Evolutionary conservation across 2,113 vertebrate species (phyloP).

Genomic region (Calidris pygmaea): DNA sequence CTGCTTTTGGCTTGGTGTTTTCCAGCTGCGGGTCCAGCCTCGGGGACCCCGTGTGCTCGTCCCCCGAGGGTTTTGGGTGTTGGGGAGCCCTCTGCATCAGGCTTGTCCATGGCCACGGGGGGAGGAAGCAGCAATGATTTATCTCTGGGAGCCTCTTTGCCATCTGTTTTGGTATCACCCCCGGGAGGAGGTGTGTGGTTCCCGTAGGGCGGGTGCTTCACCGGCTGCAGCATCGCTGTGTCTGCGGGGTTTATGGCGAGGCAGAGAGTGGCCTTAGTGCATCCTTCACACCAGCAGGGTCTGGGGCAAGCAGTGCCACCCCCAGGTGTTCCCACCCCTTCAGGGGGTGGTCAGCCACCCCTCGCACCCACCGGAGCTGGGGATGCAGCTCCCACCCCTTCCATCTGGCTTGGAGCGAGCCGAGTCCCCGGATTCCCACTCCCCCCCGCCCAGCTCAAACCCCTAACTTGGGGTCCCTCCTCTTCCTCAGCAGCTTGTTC

Average conservation of each 20-base stretch:
- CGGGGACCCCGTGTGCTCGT: fast-evolving
- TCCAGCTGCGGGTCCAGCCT: fast-evolving
- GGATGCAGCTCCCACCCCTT: fast-evolving
- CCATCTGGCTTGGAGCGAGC: not conserved
- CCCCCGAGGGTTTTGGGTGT: not conserved
- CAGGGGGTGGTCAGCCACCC: not conserved
- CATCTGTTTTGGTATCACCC: constrained; percentile 72
- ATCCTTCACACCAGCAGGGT: constrained; percentile 41
- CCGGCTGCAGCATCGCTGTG: constrained; percentile 64
- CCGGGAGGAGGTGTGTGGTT: constrained; percentile 68
- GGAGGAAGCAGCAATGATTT: constrained; percentile 40
- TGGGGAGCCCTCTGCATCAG: not conserved
- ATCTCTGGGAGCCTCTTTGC: constrained; percentile 54
- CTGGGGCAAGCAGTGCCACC: constrained; percentile 43
- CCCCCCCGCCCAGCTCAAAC: no score
- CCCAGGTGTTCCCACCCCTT: constrained; percentile 41
- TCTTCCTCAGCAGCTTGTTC: constrained; percentile 37
- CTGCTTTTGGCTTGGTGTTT: not conserved
- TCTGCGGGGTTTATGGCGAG: constrained; percentile 69
- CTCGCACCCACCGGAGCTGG: not conserved
- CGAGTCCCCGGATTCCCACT: not conserved
- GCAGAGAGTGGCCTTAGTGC: constrained; percentile 58
- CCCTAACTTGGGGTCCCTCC: not conserved
- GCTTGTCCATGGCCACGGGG: not conserved
- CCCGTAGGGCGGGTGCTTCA: constrained; percentile 57